Evolutionary conservation across 2,888 invertebrate species (phyloP), one percentile per base, ranked within the genome.

Genomic region (Anarsia innoxiella): DNA sequence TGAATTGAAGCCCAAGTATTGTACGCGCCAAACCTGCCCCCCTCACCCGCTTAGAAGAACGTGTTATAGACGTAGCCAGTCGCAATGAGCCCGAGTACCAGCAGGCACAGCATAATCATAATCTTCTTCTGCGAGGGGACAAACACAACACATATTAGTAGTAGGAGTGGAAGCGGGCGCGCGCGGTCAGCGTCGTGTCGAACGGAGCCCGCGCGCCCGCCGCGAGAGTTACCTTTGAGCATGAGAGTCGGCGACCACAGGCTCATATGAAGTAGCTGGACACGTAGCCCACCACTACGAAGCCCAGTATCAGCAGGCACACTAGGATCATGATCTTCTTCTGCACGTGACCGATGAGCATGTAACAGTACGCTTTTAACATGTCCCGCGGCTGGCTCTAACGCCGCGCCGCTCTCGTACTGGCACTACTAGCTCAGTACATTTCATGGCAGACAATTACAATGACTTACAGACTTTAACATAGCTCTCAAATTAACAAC

Each of bases 321-420:
- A 94, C 90, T 86, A 93, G 89, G 89, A 95, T 94, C 91, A 93
- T 91, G 87, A 94, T 93, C 90, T 93, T 91, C 93, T 94, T 94
- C 92, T 92, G 91, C 69, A 48, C 50, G 42, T 47, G 53, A 53
- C 51, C 53, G 55, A 49, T 49, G 60, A 56, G 59, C 82, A 83
- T 83, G 83, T 66, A 84, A 84, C 79, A 82, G 66, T 78, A 73
- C 74, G 66, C 74, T 79, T 76, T 72, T 74, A 52, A 75, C 71
- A 59, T 47, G 66, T 49, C 58, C 63, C 47, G 41, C 48, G 38
- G 45, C 47, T 43, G 48, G 47, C 45, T n/a, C 12, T 11, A 10
- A 3, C 32, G 12, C 15, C 25, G 26, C 16, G 15, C 5, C 31
- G 14, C 13, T n/a, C 6, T 23, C 12, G 4, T 19, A 16, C 13